These are phyloP conservation scores for Megamerina dolium DNA, from an alignment of 2,888 invertebrate genomes.

Conservation along the genomic window DNA sequence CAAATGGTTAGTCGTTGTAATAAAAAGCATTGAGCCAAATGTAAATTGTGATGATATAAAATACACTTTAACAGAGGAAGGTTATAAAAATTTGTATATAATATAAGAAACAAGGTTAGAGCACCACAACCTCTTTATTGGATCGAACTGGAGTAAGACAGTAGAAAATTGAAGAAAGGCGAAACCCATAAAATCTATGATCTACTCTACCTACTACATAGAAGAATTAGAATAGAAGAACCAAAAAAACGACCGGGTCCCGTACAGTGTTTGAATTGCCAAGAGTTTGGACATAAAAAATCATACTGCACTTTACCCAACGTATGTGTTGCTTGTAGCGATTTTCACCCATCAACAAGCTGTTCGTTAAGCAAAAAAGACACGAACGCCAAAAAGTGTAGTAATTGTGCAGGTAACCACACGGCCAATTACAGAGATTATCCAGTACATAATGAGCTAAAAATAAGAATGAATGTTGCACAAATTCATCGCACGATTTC, in stretches of 20 bases:
- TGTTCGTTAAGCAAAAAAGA: background rate
- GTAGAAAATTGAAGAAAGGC: too few relatives aligned
- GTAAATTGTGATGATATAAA: background rate
- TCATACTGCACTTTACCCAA: background rate
- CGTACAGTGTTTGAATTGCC: background rate
- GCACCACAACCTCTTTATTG: background rate
- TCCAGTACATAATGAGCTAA: background rate
- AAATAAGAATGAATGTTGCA: background rate
- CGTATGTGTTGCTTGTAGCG: constrained; percentile 1
- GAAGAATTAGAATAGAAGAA: background rate
- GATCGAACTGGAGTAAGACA: too few relatives aligned
- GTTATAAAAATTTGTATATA: background rate
- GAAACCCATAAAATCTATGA: too few relatives aligned
- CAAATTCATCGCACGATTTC: too few relatives aligned
- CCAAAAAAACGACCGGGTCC: background rate
- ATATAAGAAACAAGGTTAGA: background rate
- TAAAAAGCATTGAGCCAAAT: background rate
- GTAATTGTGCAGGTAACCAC: too few relatives aligned
- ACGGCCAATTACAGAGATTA: background rate
- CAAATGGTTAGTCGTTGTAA: background rate
- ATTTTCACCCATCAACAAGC: background rate
- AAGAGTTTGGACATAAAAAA: background rate
- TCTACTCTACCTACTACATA: background rate
- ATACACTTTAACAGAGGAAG: background rate
- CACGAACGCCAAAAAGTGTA: background rate